Percentiles rank a stretch among this genome's conserved stretches.
These are phyloP conservation scores for Aricia agestis DNA, from an alignment of 1,140 invertebrate species.

Conservation along the genomic window DNA sequence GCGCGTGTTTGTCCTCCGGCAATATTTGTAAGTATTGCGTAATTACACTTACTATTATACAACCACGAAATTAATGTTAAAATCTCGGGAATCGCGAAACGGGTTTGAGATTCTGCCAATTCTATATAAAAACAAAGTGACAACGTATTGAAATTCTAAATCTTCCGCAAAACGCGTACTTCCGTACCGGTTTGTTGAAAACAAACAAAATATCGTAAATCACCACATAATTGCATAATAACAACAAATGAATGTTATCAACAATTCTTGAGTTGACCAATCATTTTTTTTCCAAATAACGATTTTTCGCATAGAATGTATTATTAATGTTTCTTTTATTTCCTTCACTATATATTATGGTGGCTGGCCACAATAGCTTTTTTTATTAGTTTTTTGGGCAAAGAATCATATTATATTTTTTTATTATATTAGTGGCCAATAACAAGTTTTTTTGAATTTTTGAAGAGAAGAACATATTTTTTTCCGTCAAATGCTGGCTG, in stretches of 20 bases:
- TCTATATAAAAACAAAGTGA: constrained; percentile 9
- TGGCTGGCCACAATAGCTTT: too few species aligned
- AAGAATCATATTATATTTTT: too few species aligned
- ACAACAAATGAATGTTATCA: neutral
- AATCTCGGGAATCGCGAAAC: neutral
- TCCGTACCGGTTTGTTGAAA: neutral
- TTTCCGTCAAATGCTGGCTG: too few species aligned
- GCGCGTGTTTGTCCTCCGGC: neutral
- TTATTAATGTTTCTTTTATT: too few species aligned
- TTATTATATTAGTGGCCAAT: too few species aligned
- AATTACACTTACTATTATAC: constrained; percentile 3
- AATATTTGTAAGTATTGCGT: neutral
- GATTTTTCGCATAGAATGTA: too few species aligned
- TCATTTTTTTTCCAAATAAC: neutral
- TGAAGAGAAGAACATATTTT: too few species aligned
- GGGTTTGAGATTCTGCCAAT: constrained; percentile 5
- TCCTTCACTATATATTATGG: too few species aligned
- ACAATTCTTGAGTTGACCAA: neutral
- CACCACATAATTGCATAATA: neutral
- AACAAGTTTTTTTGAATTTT: too few species aligned
- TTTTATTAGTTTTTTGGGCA: too few species aligned
- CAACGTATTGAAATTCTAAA: constrained; percentile 6
- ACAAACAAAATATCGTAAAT: neutral
- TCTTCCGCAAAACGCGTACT: constrained; percentile 1
- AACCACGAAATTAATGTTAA: neutral